phyloP scores from a whole-genome alignment of 2,113 vertebrate genomes.

The Melierax canorus region DNA sequence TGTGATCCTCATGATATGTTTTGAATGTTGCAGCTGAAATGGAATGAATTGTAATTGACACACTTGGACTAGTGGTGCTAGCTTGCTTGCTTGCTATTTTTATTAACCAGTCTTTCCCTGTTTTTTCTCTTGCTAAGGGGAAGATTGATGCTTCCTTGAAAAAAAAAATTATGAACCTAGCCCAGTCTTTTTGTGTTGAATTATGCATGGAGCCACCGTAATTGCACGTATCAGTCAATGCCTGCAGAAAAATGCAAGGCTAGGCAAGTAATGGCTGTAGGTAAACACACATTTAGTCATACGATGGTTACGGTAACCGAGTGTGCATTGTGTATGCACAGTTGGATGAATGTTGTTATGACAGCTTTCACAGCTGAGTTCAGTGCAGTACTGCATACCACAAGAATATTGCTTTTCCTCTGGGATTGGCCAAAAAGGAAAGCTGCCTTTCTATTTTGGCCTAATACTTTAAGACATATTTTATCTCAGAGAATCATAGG shows the following conservation, averaged over 20 bases:
- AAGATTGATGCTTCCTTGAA: slow-evolving; percentile 21
- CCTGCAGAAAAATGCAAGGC: slow-evolving; percentile 17
- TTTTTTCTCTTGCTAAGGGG: slow-evolving; percentile 5
- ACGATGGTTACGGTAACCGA: neutral
- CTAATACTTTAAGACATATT: neutral
- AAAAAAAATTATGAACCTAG: neutral
- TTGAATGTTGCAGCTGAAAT: neutral
- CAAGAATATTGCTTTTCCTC: neutral
- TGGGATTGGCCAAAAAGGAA: neutral
- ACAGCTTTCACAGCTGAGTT: slow-evolving; percentile 19
- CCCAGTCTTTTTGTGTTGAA: neutral
- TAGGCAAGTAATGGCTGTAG: neutral
- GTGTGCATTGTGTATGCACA: slow-evolving; percentile 13
- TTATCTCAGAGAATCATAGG: neutral
- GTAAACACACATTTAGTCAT: slow-evolving; percentile 35
- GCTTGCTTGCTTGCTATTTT: neutral
- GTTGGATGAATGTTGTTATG: neutral
- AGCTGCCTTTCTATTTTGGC: neutral
- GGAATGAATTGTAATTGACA: neutral
- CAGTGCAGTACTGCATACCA: neutral
- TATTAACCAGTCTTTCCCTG: neutral
- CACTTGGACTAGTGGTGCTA: neutral
- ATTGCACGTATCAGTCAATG: slow-evolving; percentile 48
- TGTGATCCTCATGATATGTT: neutral
- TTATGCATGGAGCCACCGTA: slow-evolving; percentile 29